Conservation (phyloP, 1,140 invertebrate genomes). For the Cotesia glomerata region DNA sequence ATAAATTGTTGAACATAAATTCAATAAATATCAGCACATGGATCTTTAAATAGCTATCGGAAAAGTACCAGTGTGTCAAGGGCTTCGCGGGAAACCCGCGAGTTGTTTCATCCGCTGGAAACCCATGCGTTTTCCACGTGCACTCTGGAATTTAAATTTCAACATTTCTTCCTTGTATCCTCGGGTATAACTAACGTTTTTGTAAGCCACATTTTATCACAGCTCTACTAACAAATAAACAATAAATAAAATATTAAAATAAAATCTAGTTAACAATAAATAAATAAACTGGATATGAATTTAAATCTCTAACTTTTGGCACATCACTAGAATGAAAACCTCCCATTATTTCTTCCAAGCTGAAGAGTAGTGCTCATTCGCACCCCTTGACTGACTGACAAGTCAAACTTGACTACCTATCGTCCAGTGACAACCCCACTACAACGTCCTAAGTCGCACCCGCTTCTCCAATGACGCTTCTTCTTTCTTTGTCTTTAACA, state of each 20-base stretch:
- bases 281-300: too few species aligned
- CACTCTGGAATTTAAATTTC: background rate
- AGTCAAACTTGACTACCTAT: slow-evolving; percentile 27
- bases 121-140: slow-evolving; percentile 28
- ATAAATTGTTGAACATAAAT: background rate
- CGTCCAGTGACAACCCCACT: slow-evolving; percentile 30
- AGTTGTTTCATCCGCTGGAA: background rate
- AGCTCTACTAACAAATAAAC: background rate
- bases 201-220: too few species aligned
- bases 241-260: background rate
- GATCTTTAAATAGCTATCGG: background rate
- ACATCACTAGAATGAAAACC: too few species aligned
- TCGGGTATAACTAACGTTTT: background rate
- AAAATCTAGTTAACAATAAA: background rate
- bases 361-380: slow-evolving; percentile 23
- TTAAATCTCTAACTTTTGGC: too few species aligned
- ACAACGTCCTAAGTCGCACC: slow-evolving; percentile 10
- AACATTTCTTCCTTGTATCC: background rate
- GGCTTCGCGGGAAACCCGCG: background rate
- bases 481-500: slow-evolving; percentile 22
- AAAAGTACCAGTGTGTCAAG: background rate
- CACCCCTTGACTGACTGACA: slow-evolving; percentile 39
- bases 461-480: slow-evolving; percentile 31
- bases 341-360: too few species aligned
- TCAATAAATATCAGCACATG: background rate